Evolutionary conservation across 1,140 invertebrate species (phyloP).

Genomic region (Berghia stephanieae): DNA sequence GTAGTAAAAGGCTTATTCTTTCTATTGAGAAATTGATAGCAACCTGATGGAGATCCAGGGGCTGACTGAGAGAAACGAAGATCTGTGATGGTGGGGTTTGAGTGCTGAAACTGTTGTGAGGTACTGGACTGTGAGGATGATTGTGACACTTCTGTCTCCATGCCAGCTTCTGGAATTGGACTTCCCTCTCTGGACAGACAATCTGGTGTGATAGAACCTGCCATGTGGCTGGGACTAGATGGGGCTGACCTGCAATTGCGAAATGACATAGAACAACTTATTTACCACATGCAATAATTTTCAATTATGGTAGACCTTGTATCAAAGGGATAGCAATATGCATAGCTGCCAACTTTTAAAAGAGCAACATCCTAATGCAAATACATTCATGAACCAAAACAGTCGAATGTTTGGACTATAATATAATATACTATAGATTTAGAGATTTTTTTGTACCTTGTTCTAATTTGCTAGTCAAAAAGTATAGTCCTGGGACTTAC

Average conservation of each 20-base stretch:
- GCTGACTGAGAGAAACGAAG: conserved; percentile 74
- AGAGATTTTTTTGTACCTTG: no score
- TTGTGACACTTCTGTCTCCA: conserved; percentile 40
- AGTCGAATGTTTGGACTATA: no score
- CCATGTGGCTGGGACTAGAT: conserved; percentile 89
- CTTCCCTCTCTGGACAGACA: conserved; percentile 84
- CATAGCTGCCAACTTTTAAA: background rate
- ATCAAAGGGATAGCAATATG: background rate
- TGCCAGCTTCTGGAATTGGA: conserved; percentile 59
- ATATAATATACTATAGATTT: background rate
- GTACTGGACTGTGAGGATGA: conserved; percentile 14
- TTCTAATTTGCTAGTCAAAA: no score
- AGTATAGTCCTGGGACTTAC: no score
- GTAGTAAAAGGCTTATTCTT: no score
- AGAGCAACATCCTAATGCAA: background rate
- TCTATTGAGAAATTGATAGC: no score
- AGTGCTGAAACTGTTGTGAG: conserved; percentile 32
- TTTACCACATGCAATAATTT: background rate
- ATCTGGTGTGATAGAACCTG: conserved; percentile 86
- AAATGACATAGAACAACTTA: background rate
- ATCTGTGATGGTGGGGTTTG: conserved; percentile 63
- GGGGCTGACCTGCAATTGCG: conserved; percentile 80
- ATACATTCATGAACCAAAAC: background rate
- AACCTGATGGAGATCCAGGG: conserved; percentile 74
- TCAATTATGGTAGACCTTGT: background rate